These are phyloP conservation scores for Psilopogon haemacephalus DNA, from an alignment of 2,113 vertebrate species.

Conservation along the genomic window DNA sequence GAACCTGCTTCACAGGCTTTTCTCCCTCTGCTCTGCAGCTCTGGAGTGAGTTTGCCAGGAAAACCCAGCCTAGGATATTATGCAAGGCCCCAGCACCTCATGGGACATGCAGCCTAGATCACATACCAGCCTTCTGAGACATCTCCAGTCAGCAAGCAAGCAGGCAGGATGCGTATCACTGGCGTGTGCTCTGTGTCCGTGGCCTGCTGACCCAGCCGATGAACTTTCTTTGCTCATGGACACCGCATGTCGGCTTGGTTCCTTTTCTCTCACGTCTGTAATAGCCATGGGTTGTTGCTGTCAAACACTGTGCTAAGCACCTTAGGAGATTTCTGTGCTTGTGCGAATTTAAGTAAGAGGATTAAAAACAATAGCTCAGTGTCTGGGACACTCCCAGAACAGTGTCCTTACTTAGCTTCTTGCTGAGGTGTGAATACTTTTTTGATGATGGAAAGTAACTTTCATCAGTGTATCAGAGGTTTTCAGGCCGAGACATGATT, in stretches of 20 bases:
- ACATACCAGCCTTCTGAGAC: neutral
- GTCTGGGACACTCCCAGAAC: slow-evolving; percentile 35
- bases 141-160: neutral
- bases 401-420: slow-evolving; percentile 42
- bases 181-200: neutral
- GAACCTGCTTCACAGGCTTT: neutral
- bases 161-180: neutral
- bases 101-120: neutral
- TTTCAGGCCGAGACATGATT: slow-evolving; percentile 24
- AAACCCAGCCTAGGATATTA: neutral
- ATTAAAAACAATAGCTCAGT: slow-evolving; percentile 49
- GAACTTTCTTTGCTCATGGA: neutral
- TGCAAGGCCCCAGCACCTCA: rapidly evolving
- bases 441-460: slow-evolving; percentile 32
- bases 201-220: neutral
- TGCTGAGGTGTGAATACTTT: slow-evolving; percentile 40
- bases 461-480: neutral
- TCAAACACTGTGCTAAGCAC: slow-evolving; percentile 6
- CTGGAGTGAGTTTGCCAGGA: neutral
- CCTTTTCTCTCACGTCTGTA: neutral
- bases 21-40: neutral
- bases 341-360: slow-evolving; percentile 40
- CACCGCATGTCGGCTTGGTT: neutral
- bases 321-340: slow-evolving; percentile 57
- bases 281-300: slow-evolving; percentile 12